Conservation (phyloP, 2,797 vertebrate genomes). For the Gambusia yucatana region DNA sequence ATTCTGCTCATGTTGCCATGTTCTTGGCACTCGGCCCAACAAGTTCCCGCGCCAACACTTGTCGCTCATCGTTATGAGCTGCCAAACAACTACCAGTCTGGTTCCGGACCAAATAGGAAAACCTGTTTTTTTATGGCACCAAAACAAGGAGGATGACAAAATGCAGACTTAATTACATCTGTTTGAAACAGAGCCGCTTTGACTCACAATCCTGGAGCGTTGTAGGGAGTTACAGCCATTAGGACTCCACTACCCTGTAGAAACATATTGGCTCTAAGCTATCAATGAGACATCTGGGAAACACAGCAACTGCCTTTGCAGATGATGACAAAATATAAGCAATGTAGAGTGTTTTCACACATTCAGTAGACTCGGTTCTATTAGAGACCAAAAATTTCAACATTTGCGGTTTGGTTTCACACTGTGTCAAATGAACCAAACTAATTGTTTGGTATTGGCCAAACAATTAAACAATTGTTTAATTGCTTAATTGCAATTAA, state of each 20-base stretch:
- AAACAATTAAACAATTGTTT: too few species aligned
- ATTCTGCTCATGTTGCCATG: constrained; percentile 8
- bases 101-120: constrained; percentile 16
- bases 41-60: constrained; percentile 33
- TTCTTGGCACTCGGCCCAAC: constrained; percentile 27
- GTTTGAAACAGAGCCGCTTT: constrained; percentile 21
- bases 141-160: constrained; percentile 28
- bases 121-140: constrained; percentile 13
- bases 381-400: too few species aligned
- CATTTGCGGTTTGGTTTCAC: too few species aligned
- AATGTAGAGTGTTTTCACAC: too few species aligned
- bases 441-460: too few species aligned
- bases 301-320: not conserved
- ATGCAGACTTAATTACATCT: constrained; percentile 25
- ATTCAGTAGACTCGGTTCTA: too few species aligned
- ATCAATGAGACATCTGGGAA: constrained; percentile 9
- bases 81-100: constrained; percentile 38
- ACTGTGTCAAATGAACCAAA: too few species aligned
- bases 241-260: constrained; percentile 7
- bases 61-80: constrained; percentile 53
- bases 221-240: not conserved
- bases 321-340: constrained; percentile 3
- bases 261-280: constrained; percentile 9
- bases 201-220: constrained; percentile 2
- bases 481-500: too few species aligned